A percentile compares a stretch with the other conserved stretches of the same genome.
Evolutionary conservation across 2,113 vertebrate genomes (phyloP).

Genomic region (Sprattus sprattus): DNA sequence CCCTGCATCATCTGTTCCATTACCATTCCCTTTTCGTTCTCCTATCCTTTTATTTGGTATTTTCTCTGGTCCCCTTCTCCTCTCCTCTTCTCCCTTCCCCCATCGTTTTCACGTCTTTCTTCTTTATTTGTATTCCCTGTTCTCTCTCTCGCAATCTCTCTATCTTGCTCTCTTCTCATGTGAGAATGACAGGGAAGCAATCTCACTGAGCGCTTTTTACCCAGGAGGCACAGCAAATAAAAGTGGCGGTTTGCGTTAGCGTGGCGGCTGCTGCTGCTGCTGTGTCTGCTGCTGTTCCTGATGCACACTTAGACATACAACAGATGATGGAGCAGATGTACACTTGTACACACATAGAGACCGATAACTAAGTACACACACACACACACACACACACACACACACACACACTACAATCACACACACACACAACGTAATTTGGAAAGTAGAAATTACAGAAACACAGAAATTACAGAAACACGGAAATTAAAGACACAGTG

Average conservation of each 20-base stretch:
- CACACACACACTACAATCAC: background rate
- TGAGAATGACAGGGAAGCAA: background rate
- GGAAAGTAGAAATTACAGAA: too few relatives aligned
- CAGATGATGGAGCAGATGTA: background rate
- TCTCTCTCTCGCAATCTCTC: background rate
- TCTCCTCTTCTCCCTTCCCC: background rate
- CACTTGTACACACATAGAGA: background rate
- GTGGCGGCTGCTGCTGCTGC: too few relatives aligned
- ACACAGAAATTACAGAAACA: too few relatives aligned
- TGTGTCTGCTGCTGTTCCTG: background rate
- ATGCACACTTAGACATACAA: background rate
- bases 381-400: background rate
- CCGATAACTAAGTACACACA: background rate
- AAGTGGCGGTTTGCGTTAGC: background rate
- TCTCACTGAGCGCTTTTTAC: background rate
- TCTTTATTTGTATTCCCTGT: background rate
- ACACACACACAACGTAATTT: background rate
- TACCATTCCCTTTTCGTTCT: background rate
- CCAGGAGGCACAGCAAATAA: background rate
- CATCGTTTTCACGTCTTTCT: background rate
- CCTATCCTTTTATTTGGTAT: background rate
- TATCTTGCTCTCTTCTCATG: background rate
- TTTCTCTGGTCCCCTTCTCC: background rate
- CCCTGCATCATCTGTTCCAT: background rate
- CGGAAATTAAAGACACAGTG: too few relatives aligned